A percentile compares a stretch with the other conserved stretches of the same genome.
These are phyloP conservation scores for Propithecus deckenii DNA, from an alignment of 2,797 vertebrate genomes.

Conservation along the genomic window DNA sequence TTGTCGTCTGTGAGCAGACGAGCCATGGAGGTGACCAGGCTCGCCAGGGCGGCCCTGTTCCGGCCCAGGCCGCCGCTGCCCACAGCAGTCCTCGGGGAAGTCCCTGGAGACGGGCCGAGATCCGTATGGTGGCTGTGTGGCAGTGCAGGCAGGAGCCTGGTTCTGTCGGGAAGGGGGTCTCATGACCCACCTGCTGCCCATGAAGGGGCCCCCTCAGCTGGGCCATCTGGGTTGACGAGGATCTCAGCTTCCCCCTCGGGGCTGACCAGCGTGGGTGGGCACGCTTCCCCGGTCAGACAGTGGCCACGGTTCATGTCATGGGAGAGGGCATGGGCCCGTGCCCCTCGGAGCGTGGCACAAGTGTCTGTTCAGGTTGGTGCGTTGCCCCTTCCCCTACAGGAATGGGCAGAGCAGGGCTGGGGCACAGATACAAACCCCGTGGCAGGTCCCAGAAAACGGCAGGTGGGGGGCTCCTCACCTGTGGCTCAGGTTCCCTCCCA, in stretches of 20 bases:
- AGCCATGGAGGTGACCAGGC: neutral
- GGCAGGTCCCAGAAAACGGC: neutral
- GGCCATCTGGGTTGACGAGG: neutral
- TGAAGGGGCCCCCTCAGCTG: neutral
- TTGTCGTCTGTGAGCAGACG: neutral
- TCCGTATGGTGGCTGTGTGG: accelerated
- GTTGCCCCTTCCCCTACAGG: neutral
- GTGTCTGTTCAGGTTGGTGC: neutral
- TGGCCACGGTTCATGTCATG: accelerated
- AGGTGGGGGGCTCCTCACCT: neutral
- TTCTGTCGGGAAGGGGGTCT: neutral
- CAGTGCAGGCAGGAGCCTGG: neutral
- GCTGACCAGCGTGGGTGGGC: neutral
- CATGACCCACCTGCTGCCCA: accelerated
- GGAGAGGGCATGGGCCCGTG: neutral
- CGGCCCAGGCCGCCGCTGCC: neutral
- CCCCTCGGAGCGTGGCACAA: neutral
- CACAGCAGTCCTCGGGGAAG: neutral
- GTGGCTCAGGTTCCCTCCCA: neutral
- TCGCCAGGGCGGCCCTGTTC: neutral
- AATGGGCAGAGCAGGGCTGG: neutral
- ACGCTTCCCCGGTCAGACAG: accelerated
- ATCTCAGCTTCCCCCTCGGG: neutral
- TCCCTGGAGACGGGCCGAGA: neutral
- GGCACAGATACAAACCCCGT: neutral